These are phyloP conservation scores for Sorex araneus DNA, from an alignment of 2,113 vertebrate species.

Conservation along the genomic window DNA sequence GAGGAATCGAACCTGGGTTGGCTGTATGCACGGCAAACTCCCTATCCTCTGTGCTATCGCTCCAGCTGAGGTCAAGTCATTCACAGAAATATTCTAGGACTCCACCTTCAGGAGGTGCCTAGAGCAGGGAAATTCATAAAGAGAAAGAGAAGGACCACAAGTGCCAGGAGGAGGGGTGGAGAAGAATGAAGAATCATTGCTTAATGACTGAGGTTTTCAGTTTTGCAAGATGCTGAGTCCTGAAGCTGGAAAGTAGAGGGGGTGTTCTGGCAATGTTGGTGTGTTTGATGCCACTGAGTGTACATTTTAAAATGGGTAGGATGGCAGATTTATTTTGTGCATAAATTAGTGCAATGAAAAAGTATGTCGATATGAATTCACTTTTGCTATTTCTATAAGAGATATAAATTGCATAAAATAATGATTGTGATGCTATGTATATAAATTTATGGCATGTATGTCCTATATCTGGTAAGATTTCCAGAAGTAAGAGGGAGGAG, in stretches of 20 bases:
- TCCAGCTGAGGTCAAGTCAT: background rate
- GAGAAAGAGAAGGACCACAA: background rate
- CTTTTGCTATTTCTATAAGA: background rate
- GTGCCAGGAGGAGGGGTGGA: background rate
- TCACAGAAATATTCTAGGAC: too few relatives aligned
- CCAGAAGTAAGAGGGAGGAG: background rate
- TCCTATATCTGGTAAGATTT: background rate
- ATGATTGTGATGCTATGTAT: too few relatives aligned
- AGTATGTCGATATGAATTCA: background rate
- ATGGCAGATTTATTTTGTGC: background rate
- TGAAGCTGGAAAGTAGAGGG: background rate
- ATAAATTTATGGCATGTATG: background rate
- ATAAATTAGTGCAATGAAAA: background rate
- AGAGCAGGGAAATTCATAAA: background rate
- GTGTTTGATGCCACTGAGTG: background rate
- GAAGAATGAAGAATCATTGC: background rate
- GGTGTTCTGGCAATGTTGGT: too few relatives aligned
- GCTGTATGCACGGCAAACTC: too few relatives aligned
- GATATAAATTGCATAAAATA: background rate
- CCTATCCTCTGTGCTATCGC: too few relatives aligned
- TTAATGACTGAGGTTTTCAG: background rate
- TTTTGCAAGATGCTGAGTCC: background rate
- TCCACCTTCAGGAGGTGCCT: background rate
- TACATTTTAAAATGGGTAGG: background rate
- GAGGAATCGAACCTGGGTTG: too few relatives aligned